phyloP scores from a whole-genome alignment of 30 jellyfish, hydroid and myxozoan species.

The Turritopsis rubra region DNA sequence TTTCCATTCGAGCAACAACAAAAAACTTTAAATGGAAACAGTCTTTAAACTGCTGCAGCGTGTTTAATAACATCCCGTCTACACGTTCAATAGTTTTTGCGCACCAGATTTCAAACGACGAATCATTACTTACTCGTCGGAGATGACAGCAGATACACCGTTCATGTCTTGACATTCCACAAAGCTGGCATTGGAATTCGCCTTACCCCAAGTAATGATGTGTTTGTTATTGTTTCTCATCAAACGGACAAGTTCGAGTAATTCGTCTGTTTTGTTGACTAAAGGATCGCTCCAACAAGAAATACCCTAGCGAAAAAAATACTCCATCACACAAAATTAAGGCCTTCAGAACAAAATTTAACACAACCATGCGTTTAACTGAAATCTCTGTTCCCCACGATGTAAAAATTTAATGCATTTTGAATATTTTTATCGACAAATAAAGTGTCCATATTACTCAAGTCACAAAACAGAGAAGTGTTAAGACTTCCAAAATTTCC shows the following conservation, averaged over 20 bases:
- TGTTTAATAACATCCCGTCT: no score
- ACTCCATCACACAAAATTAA: not conserved
- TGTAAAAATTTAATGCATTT: no score
- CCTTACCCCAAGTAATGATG: slow-evolving; percentile 9
- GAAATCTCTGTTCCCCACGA: no score
- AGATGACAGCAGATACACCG: not conserved
- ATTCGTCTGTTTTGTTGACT: not conserved
- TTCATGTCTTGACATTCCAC: not conserved
- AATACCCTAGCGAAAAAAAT: slow-evolving; percentile 3
- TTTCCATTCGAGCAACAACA: no score
- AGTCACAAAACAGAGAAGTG: no score
- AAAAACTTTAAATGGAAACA: no score
- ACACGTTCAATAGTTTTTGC: no score
- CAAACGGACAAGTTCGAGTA: not conserved
- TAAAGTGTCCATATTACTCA: no score
- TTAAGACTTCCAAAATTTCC: no score
- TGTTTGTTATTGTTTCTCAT: not conserved
- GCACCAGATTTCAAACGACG: not conserved
- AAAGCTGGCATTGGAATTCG: not conserved
- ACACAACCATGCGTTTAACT: no score
- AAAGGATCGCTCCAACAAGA: not conserved
- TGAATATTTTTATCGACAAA: no score
- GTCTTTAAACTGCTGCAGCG: no score
- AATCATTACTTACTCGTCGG: not conserved
- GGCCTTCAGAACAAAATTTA: not conserved